Evolutionary conservation across 2,113 vertebrate species (phyloP).

Genomic region (Epinephelus moara): DNA sequence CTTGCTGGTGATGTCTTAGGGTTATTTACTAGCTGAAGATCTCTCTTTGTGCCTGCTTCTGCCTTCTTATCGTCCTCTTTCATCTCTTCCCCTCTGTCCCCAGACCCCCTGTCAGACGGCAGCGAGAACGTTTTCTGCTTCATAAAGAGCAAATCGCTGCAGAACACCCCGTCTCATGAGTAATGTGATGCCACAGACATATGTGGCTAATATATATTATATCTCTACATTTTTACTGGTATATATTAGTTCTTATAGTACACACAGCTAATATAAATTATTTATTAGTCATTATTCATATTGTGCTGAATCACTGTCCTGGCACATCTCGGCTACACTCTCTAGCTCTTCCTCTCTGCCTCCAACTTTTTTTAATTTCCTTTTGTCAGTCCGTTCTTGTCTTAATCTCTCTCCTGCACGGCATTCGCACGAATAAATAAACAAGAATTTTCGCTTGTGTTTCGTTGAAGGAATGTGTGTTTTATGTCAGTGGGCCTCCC

Average conservation of each 20-base stretch:
- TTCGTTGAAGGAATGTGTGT: constrained; percentile 20
- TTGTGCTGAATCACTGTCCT: constrained; percentile 68
- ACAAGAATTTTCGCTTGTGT: constrained; percentile 28
- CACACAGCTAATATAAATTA: constrained; percentile 66
- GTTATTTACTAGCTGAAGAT: neutral
- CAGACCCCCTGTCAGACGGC: constrained; percentile 33
- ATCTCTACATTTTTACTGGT: constrained; percentile 57
- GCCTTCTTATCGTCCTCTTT: constrained; percentile 7
- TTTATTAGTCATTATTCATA: constrained; percentile 68
- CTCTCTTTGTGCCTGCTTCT: neutral
- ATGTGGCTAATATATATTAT: constrained; percentile 68
- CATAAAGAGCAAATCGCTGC: constrained; percentile 20
- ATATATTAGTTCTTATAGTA: constrained; percentile 66
- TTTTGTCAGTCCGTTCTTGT: constrained; percentile 16
- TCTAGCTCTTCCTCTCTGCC: constrained; percentile 6
- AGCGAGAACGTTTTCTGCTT: constrained; percentile 31
- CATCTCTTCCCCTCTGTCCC: constrained; percentile 14
- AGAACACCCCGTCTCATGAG: constrained; percentile 49
- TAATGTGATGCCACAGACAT: constrained; percentile 54
- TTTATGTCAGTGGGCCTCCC: constrained; percentile 23
- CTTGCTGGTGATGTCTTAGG: neutral
- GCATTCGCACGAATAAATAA: constrained; percentile 44
- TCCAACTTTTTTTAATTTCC: constrained; percentile 39
- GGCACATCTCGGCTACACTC: constrained; percentile 18
- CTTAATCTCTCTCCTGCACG: constrained; percentile 21